Evolutionary conservation across 2,888 invertebrate genomes (phyloP).

Genomic region (Galeopsomyia nigrocyanea): DNA sequence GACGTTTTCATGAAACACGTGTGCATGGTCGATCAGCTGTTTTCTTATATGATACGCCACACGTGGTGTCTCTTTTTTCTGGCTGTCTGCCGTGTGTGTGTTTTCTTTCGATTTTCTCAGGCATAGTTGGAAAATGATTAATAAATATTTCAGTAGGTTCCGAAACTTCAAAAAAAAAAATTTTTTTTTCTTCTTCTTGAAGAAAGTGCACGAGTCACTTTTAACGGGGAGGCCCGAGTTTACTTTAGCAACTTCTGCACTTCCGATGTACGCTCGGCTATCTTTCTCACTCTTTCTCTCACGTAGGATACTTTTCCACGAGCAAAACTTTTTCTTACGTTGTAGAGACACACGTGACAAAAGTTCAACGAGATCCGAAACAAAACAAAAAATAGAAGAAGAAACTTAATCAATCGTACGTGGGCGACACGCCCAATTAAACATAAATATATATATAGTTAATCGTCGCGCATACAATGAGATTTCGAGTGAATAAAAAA

Average conservation of each 20-base stretch:
- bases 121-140: too few species aligned
- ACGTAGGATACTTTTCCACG: neutral
- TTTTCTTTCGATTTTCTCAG: too few species aligned
- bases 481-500: too few species aligned
- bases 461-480: too few species aligned
- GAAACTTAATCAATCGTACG: too few species aligned
- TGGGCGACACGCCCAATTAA: too few species aligned
- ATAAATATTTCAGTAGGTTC: too few species aligned
- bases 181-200: neutral
- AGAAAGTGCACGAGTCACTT: neutral
- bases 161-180: too few species aligned
- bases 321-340: conserved; percentile 12
- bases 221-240: neutral
- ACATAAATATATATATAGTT: too few species aligned
- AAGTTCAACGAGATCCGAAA: too few species aligned
- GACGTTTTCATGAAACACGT: conserved; percentile 26
- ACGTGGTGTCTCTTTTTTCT: conserved; percentile 48
- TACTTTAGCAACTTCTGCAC: conserved; percentile 1
- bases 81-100: neutral
- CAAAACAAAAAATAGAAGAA: too few species aligned
- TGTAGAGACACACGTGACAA: neutral
- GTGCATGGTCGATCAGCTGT: conserved; percentile 52
- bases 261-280: neutral
- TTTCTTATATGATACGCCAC: conserved; percentile 40
- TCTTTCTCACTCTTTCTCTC: neutral